A percentile compares a stretch with the other conserved stretches of the same genome.
These are phyloP conservation scores for Gorsachius goisagi DNA, from an alignment of 2,113 vertebrate species.

Conservation along the genomic window DNA sequence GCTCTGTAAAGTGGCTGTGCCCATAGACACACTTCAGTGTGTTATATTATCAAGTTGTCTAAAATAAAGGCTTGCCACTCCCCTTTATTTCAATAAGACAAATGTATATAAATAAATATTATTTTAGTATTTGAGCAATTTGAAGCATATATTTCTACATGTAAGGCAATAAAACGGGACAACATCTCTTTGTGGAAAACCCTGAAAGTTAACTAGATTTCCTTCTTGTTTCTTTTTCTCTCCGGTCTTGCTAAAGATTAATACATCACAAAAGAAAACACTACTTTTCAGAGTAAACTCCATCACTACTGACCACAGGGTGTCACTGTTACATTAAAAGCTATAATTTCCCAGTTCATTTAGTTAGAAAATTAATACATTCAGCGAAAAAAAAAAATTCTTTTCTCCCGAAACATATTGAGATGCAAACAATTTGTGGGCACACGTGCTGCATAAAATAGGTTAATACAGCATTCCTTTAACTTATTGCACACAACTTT, in stretches of 20 bases:
- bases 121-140: not conserved
- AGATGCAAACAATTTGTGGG: slow-evolving; percentile 21
- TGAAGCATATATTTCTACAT: not conserved
- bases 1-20: not conserved
- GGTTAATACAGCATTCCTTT: not conserved
- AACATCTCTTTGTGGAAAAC: not conserved
- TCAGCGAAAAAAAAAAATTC: not conserved
- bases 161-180: not conserved
- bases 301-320: slow-evolving; percentile 61
- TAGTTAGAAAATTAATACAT: not conserved
- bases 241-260: not conserved
- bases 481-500: slow-evolving; percentile 6
- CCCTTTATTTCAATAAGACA: not conserved
- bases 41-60: not conserved
- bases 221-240: not conserved
- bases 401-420: not conserved
- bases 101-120: not conserved
- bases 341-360: not conserved
- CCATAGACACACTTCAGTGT: not conserved
- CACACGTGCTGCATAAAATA: not conserved
- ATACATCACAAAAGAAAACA: not conserved
- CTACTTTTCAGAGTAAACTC: not conserved
- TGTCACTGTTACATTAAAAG: slow-evolving; percentile 66
- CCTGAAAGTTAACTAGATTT: not conserved
- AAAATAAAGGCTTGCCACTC: not conserved